Conservation (phyloP, 2,797 vertebrate genomes). For the Manis crassicaudata region DNA sequence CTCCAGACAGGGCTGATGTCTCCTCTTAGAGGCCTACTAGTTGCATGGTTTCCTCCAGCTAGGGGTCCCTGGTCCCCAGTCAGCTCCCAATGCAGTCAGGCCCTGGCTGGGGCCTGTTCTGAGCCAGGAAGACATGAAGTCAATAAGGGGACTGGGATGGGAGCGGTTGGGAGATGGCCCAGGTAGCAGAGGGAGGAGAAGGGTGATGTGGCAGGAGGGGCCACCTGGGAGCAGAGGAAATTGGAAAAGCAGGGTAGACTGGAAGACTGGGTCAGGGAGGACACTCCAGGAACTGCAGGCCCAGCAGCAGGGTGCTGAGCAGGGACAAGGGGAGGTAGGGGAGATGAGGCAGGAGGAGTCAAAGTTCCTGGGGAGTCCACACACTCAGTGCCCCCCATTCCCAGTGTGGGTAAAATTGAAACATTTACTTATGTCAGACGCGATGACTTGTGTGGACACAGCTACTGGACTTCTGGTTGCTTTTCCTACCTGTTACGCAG, state of each 20-base stretch:
- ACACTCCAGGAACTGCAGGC: neutral
- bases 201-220: too few relatives aligned
- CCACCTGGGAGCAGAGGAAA: neutral
- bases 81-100: neutral
- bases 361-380: neutral
- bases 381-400: neutral
- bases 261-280: neutral
- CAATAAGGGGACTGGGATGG: too few relatives aligned
- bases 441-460: too few relatives aligned
- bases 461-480: too few relatives aligned
- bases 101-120: neutral
- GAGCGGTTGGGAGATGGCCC: neutral
- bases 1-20: neutral
- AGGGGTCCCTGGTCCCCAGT: neutral
- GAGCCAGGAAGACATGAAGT: neutral
- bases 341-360: neutral
- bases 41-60: neutral
- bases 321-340: too few relatives aligned
- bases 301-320: too few relatives aligned
- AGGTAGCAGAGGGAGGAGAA: neutral
- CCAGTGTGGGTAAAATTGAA: neutral
- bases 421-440: too few relatives aligned
- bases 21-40: neutral
- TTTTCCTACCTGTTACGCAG: too few relatives aligned
- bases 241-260: neutral